Evolutionary conservation across 2,113 vertebrate genomes (phyloP).

Genomic region (Ochotona curzoniae): DNA sequence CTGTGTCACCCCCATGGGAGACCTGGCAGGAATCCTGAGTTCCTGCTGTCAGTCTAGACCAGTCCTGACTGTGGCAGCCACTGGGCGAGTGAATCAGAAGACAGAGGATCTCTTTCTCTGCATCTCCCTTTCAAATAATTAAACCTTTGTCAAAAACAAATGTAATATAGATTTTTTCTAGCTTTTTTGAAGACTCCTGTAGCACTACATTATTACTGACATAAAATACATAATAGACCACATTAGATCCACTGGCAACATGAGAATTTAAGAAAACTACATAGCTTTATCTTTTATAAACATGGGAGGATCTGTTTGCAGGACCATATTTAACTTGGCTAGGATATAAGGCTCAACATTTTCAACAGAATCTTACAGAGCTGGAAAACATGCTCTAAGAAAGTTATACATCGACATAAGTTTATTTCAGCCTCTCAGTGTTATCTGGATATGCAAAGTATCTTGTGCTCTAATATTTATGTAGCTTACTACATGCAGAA

Average conservation of each 20-base stretch:
- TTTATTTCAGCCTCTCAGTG: not conserved
- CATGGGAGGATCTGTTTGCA: conserved; percentile 76
- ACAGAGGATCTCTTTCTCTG: too few species aligned
- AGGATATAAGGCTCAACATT: not conserved
- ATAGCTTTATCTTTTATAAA: conserved; percentile 79
- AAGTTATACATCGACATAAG: not conserved
- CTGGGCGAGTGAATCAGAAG: too few species aligned
- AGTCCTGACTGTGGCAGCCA: too few species aligned
- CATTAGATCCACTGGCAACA: conserved; percentile 83
- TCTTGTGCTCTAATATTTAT: not conserved
- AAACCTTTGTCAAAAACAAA: too few species aligned
- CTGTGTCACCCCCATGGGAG: too few species aligned
- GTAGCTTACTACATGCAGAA: not conserved
- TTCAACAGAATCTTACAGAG: not conserved
- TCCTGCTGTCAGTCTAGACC: too few species aligned
- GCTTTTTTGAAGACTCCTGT: too few species aligned
- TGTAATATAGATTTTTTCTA: too few species aligned
- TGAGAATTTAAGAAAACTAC: conserved; percentile 80
- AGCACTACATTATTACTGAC: conserved; percentile 87
- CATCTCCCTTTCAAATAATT: too few species aligned
- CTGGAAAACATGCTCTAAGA: not conserved
- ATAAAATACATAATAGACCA: conserved; percentile 90
- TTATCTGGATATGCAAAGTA: not conserved
- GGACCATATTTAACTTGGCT: not conserved
- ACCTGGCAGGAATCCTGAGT: too few species aligned